Percentiles rank a stretch among this genome's conserved stretches.
Conservation (phyloP, 2,888 invertebrate genomes). For the Drosophila infuscata region DNA sequence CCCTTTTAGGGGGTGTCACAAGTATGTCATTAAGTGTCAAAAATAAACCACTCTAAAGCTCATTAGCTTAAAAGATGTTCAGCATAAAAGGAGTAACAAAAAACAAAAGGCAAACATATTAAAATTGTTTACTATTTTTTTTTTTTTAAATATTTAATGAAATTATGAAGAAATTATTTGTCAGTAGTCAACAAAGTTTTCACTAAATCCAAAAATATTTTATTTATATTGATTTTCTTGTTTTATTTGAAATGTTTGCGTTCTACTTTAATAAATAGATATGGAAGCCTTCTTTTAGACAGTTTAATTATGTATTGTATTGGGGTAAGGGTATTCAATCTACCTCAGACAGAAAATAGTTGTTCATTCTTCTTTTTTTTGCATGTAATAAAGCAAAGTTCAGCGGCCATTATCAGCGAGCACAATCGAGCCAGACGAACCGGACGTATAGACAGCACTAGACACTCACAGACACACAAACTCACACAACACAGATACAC, state of each 20-base stretch:
- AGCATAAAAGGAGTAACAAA: not conserved
- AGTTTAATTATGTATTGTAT: not conserved
- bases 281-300: not conserved
- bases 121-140: no score
- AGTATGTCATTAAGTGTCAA: no score
- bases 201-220: not conserved
- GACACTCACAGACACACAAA: constrained; percentile 28
- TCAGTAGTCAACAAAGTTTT: not conserved
- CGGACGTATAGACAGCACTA: constrained; percentile 54
- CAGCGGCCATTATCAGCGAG: constrained; percentile 72
- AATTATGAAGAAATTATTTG: not conserved
- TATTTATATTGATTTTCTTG: not conserved
- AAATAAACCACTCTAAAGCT: not conserved
- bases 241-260: not conserved
- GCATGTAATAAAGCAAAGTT: constrained; percentile 69
- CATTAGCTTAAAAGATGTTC: not conserved
- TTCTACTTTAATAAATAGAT: not conserved
- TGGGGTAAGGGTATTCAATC: constrained; percentile 12
- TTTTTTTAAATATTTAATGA: not conserved
- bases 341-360: not conserved
- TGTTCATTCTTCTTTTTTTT: constrained; percentile 36
- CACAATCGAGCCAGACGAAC: constrained; percentile 59
- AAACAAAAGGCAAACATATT: not conserved
- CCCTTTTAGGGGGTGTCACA: not conserved
- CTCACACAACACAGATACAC: constrained; percentile 4